Base-by-base conservation (phyloP, 2,888 invertebrate species). In the Phalangium opilio region DNA sequence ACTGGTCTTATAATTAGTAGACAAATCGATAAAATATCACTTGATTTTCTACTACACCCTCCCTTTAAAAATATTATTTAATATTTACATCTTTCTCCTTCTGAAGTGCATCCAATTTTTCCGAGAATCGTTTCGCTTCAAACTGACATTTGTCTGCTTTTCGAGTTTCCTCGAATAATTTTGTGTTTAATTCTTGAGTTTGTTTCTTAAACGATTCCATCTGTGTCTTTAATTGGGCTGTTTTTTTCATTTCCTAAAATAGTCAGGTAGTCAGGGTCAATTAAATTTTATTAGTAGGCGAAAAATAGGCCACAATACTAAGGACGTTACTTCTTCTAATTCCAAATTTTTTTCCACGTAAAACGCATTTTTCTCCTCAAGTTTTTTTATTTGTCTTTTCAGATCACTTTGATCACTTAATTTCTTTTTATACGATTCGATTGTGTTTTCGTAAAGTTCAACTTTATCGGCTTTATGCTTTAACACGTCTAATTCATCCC, bases 171-270 rank as follows among this genome's bases (percentile, higher is more conserved):
- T 83, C 84, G 61, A 85, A 83, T 21, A 89, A 64, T 66, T 85
- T 85, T 57, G 79, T 77, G 62, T 91, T 86, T 21, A 86, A 68
- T 64, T 91, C 91, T 50, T 82, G 78, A 41, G 83, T 77, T 73
- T 93, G 87, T 63, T 84, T 83, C 64, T 90, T 93, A 61, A 90
- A 91, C 36, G 85, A 74, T 59, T 96, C 95, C 21, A 91, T 73
- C 63, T 93, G 91, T 36, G 68, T 65, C 55, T 71, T 71, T 53
- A 69, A 62, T 8, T 65, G 62, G 12, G 62, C 75, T 49, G 78
- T 77, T 58, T 85, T 81, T 60, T 84, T 79, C 2, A 82, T 71
- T 61, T 91, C 91, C 70, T 74, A 59, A 11, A 53, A 50, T 14
- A 33, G 14, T 15, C n/a, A 10, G 12, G 15, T 7, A 36, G 8